These are phyloP conservation scores for Takifugu ocellatus DNA, from an alignment of 2,797 vertebrate species.

Conservation along the genomic window DNA sequence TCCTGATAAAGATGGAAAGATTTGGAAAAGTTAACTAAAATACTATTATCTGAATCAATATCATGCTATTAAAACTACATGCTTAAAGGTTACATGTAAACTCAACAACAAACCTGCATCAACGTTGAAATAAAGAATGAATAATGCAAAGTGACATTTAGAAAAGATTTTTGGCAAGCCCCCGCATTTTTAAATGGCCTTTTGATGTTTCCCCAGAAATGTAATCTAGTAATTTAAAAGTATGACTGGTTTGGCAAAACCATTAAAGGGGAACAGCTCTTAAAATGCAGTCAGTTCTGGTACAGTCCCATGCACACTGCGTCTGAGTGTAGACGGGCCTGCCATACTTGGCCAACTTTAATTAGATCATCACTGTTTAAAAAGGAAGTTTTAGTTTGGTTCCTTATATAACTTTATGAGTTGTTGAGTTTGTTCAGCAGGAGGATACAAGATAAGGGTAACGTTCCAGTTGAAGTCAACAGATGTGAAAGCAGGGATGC, in stretches of 20 bases:
- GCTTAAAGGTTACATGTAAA: no score
- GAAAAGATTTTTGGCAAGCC: no score
- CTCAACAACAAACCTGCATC: no score
- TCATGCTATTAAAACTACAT: no score
- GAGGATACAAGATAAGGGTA: background rate
- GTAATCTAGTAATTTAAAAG: background rate
- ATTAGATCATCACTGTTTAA: background rate
- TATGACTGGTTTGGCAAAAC: background rate
- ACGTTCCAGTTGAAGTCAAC: background rate
- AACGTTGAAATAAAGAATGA: no score
- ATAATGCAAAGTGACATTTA: no score
- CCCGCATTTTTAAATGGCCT: no score
- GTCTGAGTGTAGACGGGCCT: background rate
- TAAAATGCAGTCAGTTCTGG: background rate
- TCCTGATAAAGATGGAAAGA: no score
- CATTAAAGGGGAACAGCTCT: background rate
- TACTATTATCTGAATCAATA: no score
- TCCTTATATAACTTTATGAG: slow-evolving; percentile 1
- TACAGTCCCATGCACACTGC: background rate
- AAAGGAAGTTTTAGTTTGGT: background rate
- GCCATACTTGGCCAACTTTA: background rate
- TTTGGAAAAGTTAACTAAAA: no score
- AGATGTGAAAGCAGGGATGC: slow-evolving; percentile 1
- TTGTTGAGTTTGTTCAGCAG: background rate
- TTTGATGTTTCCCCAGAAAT: no score